Base-by-base conservation (phyloP, 2,888 invertebrate genomes). In the Muschampia plurimacula region DNA sequence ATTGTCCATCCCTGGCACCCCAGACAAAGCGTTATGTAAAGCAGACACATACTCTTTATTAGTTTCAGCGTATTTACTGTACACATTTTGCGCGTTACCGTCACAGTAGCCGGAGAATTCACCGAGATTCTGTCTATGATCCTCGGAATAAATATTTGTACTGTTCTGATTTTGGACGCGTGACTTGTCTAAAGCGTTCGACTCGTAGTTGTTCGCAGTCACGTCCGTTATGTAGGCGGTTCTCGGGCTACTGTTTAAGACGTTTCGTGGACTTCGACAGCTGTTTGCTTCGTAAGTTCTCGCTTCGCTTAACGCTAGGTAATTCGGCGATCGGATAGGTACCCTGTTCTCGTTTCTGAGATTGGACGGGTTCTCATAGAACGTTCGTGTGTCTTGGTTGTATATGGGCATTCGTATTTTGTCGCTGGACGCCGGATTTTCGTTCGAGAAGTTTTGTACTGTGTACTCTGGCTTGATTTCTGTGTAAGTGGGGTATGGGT, bases 401-500 rank as follows among this genome's bases (percentile, higher is more conserved):
- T 89, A 90, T 65, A 85, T 82, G 71, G 85, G 83, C 6, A 83
- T 79, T 67, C 87, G 81, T 5, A 87, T 80, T 79, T 91, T 88
- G 9, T 89, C 84, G 4, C 77, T 80, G 2, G 81, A 7, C 44
- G 71, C 13, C 0, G 68, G 8, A 15, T 73, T 79, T 41, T 86
- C 88, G 66, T 81, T 82, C 49, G 77, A 82, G 59, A 89, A 88
- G 63, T 82, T 86, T 7, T 81, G 80, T 0, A 83, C 82, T n/a
- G 77, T 81, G 80, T 90, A 91, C 68, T 90, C 90, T 5, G 86
- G 87, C 76, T 93, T 93, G 9, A 92, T 89, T 81, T 93, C 93
- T 1, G 92, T 90, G 81, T 93, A 93, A 0, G 93, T 91, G 0
- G 93, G 89, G 83, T 93, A 92, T 0, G 89, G 78, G 81, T 87